phyloP scores from a whole-genome alignment of 1,140 invertebrate genomes.

The Drosophila biarmipes region DNA sequence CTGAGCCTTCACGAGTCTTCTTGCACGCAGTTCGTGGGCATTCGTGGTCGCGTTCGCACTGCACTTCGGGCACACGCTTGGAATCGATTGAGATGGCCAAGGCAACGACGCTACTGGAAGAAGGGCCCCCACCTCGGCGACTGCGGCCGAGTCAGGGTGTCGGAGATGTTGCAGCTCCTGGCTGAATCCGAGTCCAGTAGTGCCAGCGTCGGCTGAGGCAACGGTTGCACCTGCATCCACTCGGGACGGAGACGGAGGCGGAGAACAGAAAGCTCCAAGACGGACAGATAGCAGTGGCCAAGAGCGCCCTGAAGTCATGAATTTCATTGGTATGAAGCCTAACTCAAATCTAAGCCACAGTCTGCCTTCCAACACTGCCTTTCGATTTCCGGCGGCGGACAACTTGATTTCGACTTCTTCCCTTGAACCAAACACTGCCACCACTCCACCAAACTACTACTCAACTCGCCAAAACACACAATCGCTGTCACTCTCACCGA shows the following conservation, averaged over 20 bases:
- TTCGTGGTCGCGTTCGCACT: constrained; percentile 68
- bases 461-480: constrained; percentile 36
- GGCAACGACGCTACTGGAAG: constrained; percentile 41
- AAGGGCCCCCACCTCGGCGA: constrained; percentile 13
- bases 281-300: constrained; percentile 83
- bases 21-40: constrained; percentile 62
- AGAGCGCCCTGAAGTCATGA: constrained; percentile 84
- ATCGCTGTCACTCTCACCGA: constrained; percentile 39
- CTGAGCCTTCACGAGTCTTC: constrained; percentile 15
- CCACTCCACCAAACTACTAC: constrained; percentile 38
- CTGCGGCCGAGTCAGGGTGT: constrained; percentile 46
- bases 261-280: constrained; percentile 55
- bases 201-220: constrained; percentile 52
- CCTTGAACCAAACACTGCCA: constrained; percentile 33
- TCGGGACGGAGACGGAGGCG: constrained; percentile 18
- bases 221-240: constrained; percentile 58
- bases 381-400: constrained; percentile 41
- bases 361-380: constrained; percentile 32
- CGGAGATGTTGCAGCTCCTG: constrained; percentile 56
- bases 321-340: constrained; percentile 83
- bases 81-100: constrained; percentile 75
- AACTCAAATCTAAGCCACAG: constrained; percentile 4
- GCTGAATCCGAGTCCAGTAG: constrained; percentile 46
- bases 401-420: constrained; percentile 28
- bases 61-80: constrained; percentile 47